Percentiles rank a stretch among this genome's conserved stretches.
phyloP scores from a whole-genome alignment of 2,888 invertebrate genomes.

The Rhingia campestris region DNA sequence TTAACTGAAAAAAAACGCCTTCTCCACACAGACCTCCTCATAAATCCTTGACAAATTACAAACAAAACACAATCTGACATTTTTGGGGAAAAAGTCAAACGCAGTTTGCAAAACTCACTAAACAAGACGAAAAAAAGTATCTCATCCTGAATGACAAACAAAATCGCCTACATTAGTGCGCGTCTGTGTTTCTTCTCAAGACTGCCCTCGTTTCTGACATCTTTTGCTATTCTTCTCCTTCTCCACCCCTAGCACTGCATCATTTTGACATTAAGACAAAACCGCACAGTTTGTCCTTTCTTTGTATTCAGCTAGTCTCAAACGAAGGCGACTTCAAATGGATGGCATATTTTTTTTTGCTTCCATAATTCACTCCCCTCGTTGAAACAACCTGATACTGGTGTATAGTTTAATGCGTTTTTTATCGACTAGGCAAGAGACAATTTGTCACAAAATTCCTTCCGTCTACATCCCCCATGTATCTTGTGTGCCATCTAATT shows the following conservation, averaged over 20 bases:
- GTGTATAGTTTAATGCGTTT: constrained; percentile 69
- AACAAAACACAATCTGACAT: constrained; percentile 64
- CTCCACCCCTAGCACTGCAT: constrained; percentile 46
- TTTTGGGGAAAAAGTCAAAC: constrained; percentile 71
- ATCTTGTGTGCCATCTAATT: constrained; percentile 50
- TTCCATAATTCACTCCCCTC: constrained; percentile 60
- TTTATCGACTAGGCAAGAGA: constrained; percentile 74
- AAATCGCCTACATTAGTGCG: constrained; percentile 18
- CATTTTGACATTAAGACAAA: constrained; percentile 73
- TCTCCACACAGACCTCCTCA: constrained; percentile 14
- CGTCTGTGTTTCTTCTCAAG: constrained; percentile 50
- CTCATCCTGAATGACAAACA: constrained; percentile 21
- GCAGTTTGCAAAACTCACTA: constrained; percentile 55
- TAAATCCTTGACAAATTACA: constrained; percentile 70
- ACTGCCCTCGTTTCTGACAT: constrained; percentile 64
- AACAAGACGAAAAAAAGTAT: constrained; percentile 26
- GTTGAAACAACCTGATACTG: constrained; percentile 67
- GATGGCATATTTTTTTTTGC: constrained; percentile 63
- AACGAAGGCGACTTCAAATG: constrained; percentile 33
- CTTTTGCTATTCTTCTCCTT: constrained; percentile 25
- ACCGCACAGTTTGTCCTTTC: constrained; percentile 63
- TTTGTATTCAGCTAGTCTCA: constrained; percentile 9
- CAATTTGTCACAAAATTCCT: constrained; percentile 69
- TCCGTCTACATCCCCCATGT: constrained; percentile 7
- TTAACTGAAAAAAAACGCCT: no score